Evolutionary conservation across 2,888 invertebrate genomes (phyloP).

Genomic region (Gari tellinella): DNA sequence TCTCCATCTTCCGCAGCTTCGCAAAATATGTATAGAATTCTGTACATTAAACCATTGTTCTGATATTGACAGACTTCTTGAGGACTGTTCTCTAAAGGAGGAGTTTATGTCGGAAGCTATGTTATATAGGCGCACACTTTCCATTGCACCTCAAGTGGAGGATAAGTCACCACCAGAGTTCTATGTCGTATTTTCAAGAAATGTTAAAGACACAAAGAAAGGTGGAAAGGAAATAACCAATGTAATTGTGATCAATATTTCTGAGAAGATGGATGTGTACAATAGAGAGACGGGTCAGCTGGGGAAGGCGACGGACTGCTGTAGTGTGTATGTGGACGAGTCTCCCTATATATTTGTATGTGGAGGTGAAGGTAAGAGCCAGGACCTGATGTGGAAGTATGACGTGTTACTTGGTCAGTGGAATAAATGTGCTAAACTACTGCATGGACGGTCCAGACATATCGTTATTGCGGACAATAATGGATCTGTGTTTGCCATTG

Average conservation of each 20-base stretch:
- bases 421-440: constrained; percentile 43
- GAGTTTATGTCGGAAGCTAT: constrained; percentile 7
- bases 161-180: constrained; percentile 44
- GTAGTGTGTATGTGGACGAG: constrained; percentile 41
- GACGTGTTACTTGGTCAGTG: constrained; percentile 51
- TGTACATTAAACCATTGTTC: constrained; percentile 22
- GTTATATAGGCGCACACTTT: constrained; percentile 29
- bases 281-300: constrained; percentile 27
- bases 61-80: constrained; percentile 17
- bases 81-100: constrained; percentile 26
- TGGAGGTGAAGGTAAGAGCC: constrained; percentile 39
- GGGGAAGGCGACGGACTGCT: constrained; percentile 44
- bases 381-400: constrained; percentile 40
- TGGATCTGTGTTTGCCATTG: constrained; percentile 40
- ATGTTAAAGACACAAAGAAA: constrained; percentile 1
- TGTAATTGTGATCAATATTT: constrained; percentile 43
- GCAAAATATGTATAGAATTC: constrained; percentile 32
- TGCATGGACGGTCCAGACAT: constrained; percentile 52
- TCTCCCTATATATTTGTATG: constrained; percentile 50
- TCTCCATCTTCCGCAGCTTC: constrained; percentile 40
- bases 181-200: constrained; percentile 38
- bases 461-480: constrained; percentile 29
- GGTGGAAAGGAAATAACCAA: constrained; percentile 22
- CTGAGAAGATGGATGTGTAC: constrained; percentile 32
- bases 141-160: constrained; percentile 36